Base-by-base conservation (phyloP, 2,113 vertebrate species). In the Synodontis membranacea region DNA sequence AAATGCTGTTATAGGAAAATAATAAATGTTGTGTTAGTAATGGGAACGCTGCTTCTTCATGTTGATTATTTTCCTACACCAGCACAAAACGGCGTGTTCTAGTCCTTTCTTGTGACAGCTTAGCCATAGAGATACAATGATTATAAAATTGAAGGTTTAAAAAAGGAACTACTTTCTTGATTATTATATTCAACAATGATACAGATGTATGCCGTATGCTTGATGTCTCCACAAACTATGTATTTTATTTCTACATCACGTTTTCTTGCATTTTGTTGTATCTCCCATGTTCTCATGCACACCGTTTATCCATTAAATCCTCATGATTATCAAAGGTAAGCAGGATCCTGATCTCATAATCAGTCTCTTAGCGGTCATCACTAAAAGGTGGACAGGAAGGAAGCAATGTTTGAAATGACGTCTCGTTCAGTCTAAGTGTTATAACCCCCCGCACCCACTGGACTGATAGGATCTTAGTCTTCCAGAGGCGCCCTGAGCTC, bases 351-450 rank as follows among this genome's bases (percentile, higher is more conserved):
- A 48, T 23, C 28, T 86, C 74, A 34, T 87, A 74, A 83, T 48
- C 50, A 76, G 56, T n/a, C 82, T 54, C 81, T 86, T 80, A 83
- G 82, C 85, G 72, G 39, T n/a, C 54, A 78, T 64, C 83, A 83
- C 88, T 89, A 82, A 90, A 83, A 68, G 14, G 25, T 80, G 37
- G 72, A 48, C 81, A 91, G 88, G 91, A 89, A 91, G 88, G 89
- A 91, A 91, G 87, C 83, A 90, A 88, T 88, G 86, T 75, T 17
- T 37, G 15, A 68, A 68, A 37, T 37, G 31, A 68, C 34, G 15
- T 37, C 28, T 68, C 31, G 15, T 68, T 68, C 31, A 68, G 31
- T 68, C 5, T 34, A 68, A 88, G 79, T 84, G 81, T 84, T 76
- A 86, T 84, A 76, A 48, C 62, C 85, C 84, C 58, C 5, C 78